phyloP scores from a whole-genome alignment of 1,140 invertebrate genomes.

The Pteromalus puparum region DNA sequence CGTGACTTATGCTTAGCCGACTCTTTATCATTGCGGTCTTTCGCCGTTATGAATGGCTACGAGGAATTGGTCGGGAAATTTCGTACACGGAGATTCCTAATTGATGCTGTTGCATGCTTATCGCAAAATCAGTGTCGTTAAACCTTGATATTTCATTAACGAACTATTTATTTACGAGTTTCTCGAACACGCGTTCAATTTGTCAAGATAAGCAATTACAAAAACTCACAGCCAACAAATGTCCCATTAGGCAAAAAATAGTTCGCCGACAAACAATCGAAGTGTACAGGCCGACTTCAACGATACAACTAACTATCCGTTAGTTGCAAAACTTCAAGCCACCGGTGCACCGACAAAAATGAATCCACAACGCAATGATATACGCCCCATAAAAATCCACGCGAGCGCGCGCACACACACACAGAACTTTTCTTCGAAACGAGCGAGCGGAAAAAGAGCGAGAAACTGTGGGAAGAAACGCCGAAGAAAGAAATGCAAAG shows the following conservation, averaged over 20 bases:
- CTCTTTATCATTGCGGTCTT: constrained; percentile 27
- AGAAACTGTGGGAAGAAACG: constrained; percentile 32
- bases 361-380: constrained; percentile 29
- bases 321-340: not conserved
- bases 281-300: not conserved
- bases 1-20: constrained; percentile 27
- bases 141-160: too few relatives aligned
- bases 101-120: not conserved
- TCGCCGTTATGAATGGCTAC: not conserved
- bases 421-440: not conserved
- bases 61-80: not conserved
- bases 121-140: too few relatives aligned
- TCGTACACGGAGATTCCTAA: not conserved
- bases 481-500: constrained; percentile 25
- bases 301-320: not conserved
- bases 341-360: constrained; percentile 11
- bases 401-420: not conserved
- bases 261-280: not conserved
- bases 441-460: not conserved
- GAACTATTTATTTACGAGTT: too few relatives aligned
- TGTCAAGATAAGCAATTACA: too few relatives aligned
- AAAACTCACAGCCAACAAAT: too few relatives aligned
- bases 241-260: not conserved
- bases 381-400: not conserved
- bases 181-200: too few relatives aligned